Conservation (phyloP, 92 coral and sea anemone species). For the Zoanthus sansibaricus region DNA sequence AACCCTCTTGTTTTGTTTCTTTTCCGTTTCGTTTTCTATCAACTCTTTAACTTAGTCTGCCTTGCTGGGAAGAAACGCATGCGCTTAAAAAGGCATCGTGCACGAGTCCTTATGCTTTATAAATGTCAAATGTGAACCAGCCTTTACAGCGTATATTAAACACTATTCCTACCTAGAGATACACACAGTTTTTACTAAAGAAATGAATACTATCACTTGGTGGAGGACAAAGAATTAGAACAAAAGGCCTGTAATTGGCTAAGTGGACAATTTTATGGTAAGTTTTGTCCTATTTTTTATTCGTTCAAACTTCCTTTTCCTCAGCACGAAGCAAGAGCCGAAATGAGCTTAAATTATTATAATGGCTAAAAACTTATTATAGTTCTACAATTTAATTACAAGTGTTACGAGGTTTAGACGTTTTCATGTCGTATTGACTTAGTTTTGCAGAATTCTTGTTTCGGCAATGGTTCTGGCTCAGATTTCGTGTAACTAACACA, state of each 20-base stretch:
- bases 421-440: constrained; percentile 31
- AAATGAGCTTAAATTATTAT: neutral
- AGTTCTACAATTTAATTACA: too few species aligned
- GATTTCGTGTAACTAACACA: constrained; percentile 52
- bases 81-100: too few species aligned
- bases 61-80: too few species aligned
- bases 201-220: neutral
- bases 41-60: too few species aligned
- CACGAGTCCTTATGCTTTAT: too few species aligned
- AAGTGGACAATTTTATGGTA: neutral
- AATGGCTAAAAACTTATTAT: too few species aligned
- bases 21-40: too few species aligned
- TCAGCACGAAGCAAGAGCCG: neutral
- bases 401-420: neutral
- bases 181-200: neutral
- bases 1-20: too few species aligned
- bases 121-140: neutral
- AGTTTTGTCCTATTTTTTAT: neutral
- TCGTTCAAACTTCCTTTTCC: neutral
- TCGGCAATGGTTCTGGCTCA: constrained; percentile 49
- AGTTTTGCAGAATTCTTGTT: constrained; percentile 12
- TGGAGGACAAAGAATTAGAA: neutral
- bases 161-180: neutral
- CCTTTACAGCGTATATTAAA: neutral
- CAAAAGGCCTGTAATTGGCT: neutral